Conservation (phyloP, 2,888 invertebrate species). For the Seira musarum region DNA sequence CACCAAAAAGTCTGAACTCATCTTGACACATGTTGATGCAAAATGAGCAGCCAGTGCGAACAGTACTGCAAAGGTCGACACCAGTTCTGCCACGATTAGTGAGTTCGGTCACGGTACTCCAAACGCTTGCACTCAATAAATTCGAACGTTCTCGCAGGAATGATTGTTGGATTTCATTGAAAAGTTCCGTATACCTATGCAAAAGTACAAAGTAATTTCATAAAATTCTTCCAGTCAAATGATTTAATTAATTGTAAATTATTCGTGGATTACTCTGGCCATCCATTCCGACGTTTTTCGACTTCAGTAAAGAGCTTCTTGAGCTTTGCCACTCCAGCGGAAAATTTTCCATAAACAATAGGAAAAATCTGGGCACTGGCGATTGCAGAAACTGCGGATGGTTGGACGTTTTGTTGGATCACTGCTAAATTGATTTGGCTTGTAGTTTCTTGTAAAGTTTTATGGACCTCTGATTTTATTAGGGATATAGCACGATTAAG, state of each 20-base stretch:
- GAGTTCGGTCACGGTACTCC: conserved; percentile 80
- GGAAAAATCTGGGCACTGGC: conserved; percentile 76
- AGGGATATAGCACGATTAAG: conserved; percentile 85
- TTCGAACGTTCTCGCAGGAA: conserved; percentile 84
- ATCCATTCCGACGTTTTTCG: conserved; percentile 82
- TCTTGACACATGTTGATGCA: conserved; percentile 95
- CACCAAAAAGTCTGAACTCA: conserved; percentile 91
- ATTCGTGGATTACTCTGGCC: conserved; percentile 79
- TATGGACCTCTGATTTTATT: conserved; percentile 85
- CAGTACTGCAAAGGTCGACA: conserved; percentile 86
- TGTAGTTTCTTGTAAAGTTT: conserved; percentile 84
- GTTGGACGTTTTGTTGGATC: conserved; percentile 70
- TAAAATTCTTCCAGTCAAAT: conserved; percentile 13
- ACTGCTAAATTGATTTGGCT: conserved; percentile 78
- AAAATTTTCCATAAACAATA: conserved; percentile 94
- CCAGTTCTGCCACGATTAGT: conserved; percentile 76
- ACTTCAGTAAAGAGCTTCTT: conserved; percentile 86
- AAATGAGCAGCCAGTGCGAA: conserved; percentile 90
- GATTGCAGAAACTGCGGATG: conserved; percentile 77
- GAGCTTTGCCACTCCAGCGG: conserved; percentile 90
- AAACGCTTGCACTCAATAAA: conserved; percentile 81
- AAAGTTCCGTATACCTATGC: conserved; percentile 80
- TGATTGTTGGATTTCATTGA: conserved; percentile 86
- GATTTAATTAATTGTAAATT: conserved; percentile 18
- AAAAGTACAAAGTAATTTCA: conserved; percentile 55